Percentiles rank a stretch among this genome's conserved stretches.
These are phyloP conservation scores for fruit fly (Drosophila melanogaster) DNA, from an alignment of 1,140 invertebrate genomes.

Conservation along the genomic window Release_6_plus_ISO1_MT NT_037436.4:11398501-11399000, in stretches of 20 bases:
- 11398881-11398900: too few species aligned
- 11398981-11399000: slow-evolving; percentile 71
- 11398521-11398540: slow-evolving; percentile 67
- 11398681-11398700: background rate
- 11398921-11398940: too few species aligned
- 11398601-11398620: slow-evolving; percentile 82
- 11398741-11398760: too few species aligned
- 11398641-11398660: slow-evolving; percentile 25
- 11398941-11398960: background rate
- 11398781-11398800: too few species aligned
- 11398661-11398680: slow-evolving; percentile 21
- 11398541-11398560: slow-evolving; percentile 60
- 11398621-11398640: slow-evolving; percentile 78
- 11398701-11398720: background rate
- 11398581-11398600: slow-evolving; percentile 79
- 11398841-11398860: too few species aligned
- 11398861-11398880: too few species aligned
- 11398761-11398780: too few species aligned
- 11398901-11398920: too few species aligned
- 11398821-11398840: too few species aligned
- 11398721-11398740: too few species aligned
- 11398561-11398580: slow-evolving; percentile 62
- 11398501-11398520: slow-evolving; percentile 74
- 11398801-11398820: too few species aligned
- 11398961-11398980: slow-evolving; percentile 41